phyloP scores from a whole-genome alignment of 2,888 invertebrate species.

The Nomada hirtipes region DNA sequence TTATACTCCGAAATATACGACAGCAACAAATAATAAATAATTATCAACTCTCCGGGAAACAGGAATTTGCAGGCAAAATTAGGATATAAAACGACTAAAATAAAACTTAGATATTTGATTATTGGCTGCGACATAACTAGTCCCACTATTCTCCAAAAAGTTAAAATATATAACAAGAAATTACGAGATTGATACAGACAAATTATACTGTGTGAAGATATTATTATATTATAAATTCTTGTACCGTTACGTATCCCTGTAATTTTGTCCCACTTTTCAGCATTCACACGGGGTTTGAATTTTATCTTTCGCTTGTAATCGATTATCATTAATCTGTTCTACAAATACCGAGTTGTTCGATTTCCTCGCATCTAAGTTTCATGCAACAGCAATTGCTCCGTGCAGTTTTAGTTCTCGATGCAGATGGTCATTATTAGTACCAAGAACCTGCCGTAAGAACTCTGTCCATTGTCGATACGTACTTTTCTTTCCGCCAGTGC shows the following conservation, averaged over 20 bases:
- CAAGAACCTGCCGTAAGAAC: constrained; percentile 31
- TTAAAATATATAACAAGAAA: too few relatives aligned
- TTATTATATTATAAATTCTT: not conserved
- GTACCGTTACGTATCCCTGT: not conserved
- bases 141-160: too few relatives aligned
- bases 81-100: too few relatives aligned
- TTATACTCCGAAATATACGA: not conserved
- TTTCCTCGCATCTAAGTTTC: constrained; percentile 11
- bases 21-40: too few relatives aligned
- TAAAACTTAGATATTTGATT: too few relatives aligned
- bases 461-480: constrained; percentile 27
- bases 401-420: not conserved
- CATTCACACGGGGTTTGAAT: not conserved
- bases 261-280: not conserved
- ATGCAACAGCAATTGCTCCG: constrained; percentile 1
- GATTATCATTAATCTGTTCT: not conserved
- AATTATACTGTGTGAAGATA: too few relatives aligned
- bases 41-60: too few relatives aligned
- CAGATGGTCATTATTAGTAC: constrained; percentile 27
- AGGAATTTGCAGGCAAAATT: too few relatives aligned
- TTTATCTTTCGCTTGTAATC: not conserved
- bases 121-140: too few relatives aligned
- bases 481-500: constrained; percentile 46
- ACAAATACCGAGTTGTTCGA: constrained; percentile 15
- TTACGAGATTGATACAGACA: too few relatives aligned